phyloP scores from a whole-genome alignment of 2,888 invertebrate genomes.

The Hydraecia micacea region DNA sequence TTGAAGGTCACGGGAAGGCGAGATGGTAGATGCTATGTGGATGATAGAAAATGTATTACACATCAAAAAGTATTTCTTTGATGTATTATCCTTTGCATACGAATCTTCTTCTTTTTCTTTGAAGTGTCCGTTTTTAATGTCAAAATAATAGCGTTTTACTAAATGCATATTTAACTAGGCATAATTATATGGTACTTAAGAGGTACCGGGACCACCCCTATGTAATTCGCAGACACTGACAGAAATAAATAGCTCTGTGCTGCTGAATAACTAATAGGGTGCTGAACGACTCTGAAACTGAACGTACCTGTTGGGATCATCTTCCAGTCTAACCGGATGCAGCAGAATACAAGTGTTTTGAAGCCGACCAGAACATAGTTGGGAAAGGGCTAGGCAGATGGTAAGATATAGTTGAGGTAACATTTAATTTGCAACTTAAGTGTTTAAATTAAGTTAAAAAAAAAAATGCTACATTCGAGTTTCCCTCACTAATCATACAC shows the following conservation, averaged over 20 bases:
- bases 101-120: no score
- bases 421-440: no score
- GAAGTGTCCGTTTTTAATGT: no score
- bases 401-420: no score
- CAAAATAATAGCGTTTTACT: no score
- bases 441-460: not conserved
- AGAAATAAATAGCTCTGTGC: constrained; percentile 54
- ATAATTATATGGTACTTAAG: no score
- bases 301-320: not conserved
- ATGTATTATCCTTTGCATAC: not conserved
- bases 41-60: not conserved
- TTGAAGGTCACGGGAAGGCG: not conserved
- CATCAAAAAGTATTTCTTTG: not conserved
- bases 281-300: constrained; percentile 53
- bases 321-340: not conserved
- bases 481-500: not conserved
- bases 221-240: constrained; percentile 55
- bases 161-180: no score
- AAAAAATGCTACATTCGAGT: not conserved
- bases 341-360: not conserved
- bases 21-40: not conserved
- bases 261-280: constrained; percentile 57
- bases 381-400: no score
- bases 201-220: no score
- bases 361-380: no score